Percentiles rank a stretch among this genome's conserved stretches.
Evolutionary conservation across 1,140 invertebrate genomes (phyloP).

Genomic region (Heliconius nattereri): DNA sequence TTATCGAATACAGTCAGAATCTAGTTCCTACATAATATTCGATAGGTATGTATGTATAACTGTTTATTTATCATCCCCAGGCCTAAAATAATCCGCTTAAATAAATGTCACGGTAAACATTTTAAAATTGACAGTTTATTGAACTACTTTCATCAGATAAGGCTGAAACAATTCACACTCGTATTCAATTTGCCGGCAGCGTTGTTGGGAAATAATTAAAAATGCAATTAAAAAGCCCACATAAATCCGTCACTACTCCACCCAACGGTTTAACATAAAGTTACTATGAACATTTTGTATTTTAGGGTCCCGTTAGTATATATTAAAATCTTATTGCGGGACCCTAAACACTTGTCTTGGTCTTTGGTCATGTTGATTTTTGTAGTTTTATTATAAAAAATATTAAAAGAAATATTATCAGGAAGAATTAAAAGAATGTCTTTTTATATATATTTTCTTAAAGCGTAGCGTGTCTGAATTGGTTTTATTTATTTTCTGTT

Average conservation of each 20-base stretch:
- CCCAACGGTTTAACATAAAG: conserved; percentile 49
- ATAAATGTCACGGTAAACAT: conserved; percentile 36
- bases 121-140: conserved; percentile 42
- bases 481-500: no score
- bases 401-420: no score
- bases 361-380: no score
- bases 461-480: no score
- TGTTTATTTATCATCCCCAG: not conserved
- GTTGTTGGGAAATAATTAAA: conserved; percentile 76
- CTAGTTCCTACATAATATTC: not conserved
- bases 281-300: conserved; percentile 51
- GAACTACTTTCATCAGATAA: conserved; percentile 45
- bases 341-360: no score
- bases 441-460: no score
- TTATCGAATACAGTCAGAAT: no score
- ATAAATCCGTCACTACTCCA: conserved; percentile 70
- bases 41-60: not conserved
- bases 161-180: conserved; percentile 39
- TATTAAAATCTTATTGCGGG: not conserved
- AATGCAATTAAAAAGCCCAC: conserved; percentile 71
- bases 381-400: no score
- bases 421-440: no score
- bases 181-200: conserved; percentile 71
- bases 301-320: conserved; percentile 27
- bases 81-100: conserved; percentile 15